Evolutionary conservation across 2,797 vertebrate species (phyloP).

Genomic region (Naso thynnoides): DNA sequence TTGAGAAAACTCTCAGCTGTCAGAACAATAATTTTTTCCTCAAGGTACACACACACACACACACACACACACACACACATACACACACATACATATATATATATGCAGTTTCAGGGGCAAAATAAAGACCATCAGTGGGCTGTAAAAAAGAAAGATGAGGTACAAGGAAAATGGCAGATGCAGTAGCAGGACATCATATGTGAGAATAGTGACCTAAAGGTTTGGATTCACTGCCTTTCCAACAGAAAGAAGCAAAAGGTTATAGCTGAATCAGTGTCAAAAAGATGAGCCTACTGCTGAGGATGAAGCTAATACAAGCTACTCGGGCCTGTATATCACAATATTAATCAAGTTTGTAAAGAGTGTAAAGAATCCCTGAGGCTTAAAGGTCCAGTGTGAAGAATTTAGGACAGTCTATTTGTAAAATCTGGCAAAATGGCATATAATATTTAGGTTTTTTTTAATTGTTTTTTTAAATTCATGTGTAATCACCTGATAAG

Average conservation of each 20-base stretch:
- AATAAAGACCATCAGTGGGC: background rate
- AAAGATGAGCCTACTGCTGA: background rate
- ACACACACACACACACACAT: too few relatives aligned
- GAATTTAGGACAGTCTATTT: too few relatives aligned
- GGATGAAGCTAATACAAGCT: background rate
- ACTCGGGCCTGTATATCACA: background rate
- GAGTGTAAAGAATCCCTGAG: background rate
- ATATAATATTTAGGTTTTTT: too few relatives aligned
- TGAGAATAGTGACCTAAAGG: background rate
- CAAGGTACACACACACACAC: too few relatives aligned
- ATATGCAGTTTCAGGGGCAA: slow-evolving; percentile 12
- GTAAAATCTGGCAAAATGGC: too few relatives aligned
- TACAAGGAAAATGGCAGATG: slow-evolving; percentile 7
- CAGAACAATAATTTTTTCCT: background rate
- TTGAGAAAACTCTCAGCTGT: slow-evolving; percentile 14
- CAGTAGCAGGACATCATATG: slow-evolving; percentile 35
- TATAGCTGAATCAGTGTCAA: background rate
- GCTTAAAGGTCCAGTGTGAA: background rate
- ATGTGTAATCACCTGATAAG: too few relatives aligned
- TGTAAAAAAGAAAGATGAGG: slow-evolving; percentile 32
- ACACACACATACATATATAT: too few relatives aligned
- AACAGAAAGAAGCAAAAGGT: background rate
- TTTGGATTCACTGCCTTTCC: slow-evolving; percentile 16
- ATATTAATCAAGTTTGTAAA: background rate
- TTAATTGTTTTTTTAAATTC: too few relatives aligned